Evolutionary conservation across 1,140 invertebrate genomes (phyloP), one percentile per base, ranked within the genome.

Genomic region (Macrocentrus cingulum): DNA sequence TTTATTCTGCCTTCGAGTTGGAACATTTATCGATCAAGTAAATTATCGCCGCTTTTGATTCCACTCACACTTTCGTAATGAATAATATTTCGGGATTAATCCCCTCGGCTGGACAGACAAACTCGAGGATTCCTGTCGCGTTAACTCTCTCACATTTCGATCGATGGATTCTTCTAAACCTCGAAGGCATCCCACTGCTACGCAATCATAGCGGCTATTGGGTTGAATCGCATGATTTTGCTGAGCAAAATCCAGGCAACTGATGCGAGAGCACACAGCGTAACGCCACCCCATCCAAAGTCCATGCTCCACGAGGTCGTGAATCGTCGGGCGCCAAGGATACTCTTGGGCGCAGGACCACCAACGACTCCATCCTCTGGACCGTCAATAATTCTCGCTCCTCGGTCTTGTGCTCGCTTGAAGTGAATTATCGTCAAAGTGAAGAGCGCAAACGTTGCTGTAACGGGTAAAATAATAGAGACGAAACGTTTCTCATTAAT

Each of bases 341-440:
- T 73, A 32, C 29, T 69, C 39, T 63, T 69, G 8, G 58, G 74
- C 60, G 79, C 75, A 1, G 81, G 72, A 2, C 82, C 77, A 15
- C 86, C 82, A 39, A 89, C 79, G n/a, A 90, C 85, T 0, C 88
- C 88, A 66, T 90, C 88, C 4, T 85, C 84, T 0, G 85, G 85
- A 36, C 85, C 85, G 61, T 87, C 86, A 23, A 80, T 72, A 69
- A 68, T 80, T 71, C 59, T 79, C 70, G 46, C 80, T 66, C 68
- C 65, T 1, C 83, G 84, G 6, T 85, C 85, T 65, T 91, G 88
- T 41, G 87, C 83, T 8, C 91, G 82, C 71, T 95, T 95, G 72
- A 91, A 91, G 69, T 94, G 89, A 66, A 94, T 93, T 71, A 95
- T 95, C 76, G 90, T 90, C 45, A 95, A 77, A 0, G 91, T 92